Conservation (phyloP, 2,888 invertebrate species). For the Harpalus rubripes region DNA sequence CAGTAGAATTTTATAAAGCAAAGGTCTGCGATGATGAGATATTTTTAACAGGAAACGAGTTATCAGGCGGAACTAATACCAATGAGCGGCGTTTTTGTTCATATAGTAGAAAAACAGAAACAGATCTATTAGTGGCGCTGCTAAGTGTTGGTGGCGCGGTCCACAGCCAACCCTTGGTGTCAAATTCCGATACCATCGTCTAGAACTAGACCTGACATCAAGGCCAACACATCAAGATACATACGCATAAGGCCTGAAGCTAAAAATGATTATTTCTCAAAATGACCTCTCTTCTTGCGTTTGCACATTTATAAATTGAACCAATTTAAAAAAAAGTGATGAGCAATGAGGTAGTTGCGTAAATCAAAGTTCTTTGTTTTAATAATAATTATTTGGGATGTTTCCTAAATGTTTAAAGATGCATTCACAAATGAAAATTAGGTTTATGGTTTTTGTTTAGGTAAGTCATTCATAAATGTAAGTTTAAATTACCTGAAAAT, state of each 20-base stretch:
- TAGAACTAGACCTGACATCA: background rate
- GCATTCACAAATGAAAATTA: too few relatives aligned
- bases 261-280: too few relatives aligned
- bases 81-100: constrained; percentile 46
- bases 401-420: too few relatives aligned
- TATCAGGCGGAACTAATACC: constrained; percentile 58
- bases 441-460: too few relatives aligned
- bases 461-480: too few relatives aligned
- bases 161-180: constrained; percentile 30
- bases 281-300: background rate
- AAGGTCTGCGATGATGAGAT: constrained; percentile 30
- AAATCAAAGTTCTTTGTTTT: too few relatives aligned
- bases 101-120: constrained; percentile 10
- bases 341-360: too few relatives aligned
- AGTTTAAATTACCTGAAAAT: too few relatives aligned
- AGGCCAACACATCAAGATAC: background rate
- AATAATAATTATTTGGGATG: too few relatives aligned
- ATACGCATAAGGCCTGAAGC: too few relatives aligned
- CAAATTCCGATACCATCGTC: constrained; percentile 3
- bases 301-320: too few relatives aligned
- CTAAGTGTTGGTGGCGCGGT: constrained; percentile 9
- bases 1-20: constrained; percentile 10
- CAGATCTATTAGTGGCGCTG: constrained; percentile 38
- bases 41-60: constrained; percentile 53
- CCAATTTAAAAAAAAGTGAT: too few relatives aligned